Evolutionary conservation across 2,113 vertebrate species (phyloP), one percentile per base, ranked within the genome.

Genomic region (Emydocephalus ijimae): DNA sequence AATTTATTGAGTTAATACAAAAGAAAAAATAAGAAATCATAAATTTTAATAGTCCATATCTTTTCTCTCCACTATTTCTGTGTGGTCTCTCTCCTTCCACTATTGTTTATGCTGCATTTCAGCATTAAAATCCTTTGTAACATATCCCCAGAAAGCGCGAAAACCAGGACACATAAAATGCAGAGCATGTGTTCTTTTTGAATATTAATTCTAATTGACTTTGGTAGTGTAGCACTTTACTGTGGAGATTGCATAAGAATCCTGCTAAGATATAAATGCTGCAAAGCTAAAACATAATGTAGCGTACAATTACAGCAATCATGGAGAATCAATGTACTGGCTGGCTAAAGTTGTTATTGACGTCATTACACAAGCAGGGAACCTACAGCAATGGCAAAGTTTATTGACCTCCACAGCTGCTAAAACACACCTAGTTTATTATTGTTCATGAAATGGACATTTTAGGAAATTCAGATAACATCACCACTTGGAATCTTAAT

Each of bases 191-290:
- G 93, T 91, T 34, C 59, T 39, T 29, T 93, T 94, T 96, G 94
- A 96, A 96, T 81, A 96, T 97, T 97, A 97, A 97, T 96, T 94
- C 81, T 29, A 61, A 88, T 91, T 92, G 93, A 94, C 90, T 96
- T 92, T 52, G 74, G 56, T 91, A n/a, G 23, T 91, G 91, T 64
- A 94, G 94, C 94, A 94, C 93, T 92, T 95, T 1, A 48, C 29
- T 9, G 85, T 89, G 92, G 93, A 57, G 93, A 95, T 89, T n/a
- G 55, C 95, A 91, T 95, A 92, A 93, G 85, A 93, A 93, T 94
- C 52, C 0, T 0, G 87, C 92, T 43, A 86, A 94, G 85, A 86
- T 93, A 93, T 91, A 97, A 97, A 96, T 92, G 96, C 85, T 55
- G 55, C 23, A 87, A 45, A 93, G 89, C 2, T 15, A 93, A 93